phyloP scores from a whole-genome alignment of 2,888 invertebrate species.

The Acanthosepion pharaonis region DNA sequence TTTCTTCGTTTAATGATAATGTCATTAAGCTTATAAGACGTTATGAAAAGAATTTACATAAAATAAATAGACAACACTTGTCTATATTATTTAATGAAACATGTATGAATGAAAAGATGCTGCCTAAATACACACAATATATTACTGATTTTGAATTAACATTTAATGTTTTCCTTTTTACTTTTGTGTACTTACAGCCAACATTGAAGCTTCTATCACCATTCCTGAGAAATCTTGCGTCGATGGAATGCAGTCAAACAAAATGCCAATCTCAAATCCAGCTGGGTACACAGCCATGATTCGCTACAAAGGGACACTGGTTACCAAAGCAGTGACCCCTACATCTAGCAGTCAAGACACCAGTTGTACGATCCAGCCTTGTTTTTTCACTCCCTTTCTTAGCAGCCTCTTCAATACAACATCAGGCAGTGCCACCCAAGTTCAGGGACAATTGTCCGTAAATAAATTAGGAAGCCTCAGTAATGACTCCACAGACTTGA shows the following conservation, averaged over 20 bases:
- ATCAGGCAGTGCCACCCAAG: slow-evolving; percentile 68
- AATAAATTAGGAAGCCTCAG: slow-evolving; percentile 49
- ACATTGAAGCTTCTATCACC: slow-evolving; percentile 70
- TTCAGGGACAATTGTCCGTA: slow-evolving; percentile 54
- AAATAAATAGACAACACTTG: no score
- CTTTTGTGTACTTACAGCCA: slow-evolving; percentile 65
- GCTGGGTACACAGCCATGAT: slow-evolving; percentile 70
- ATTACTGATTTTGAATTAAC: not conserved
- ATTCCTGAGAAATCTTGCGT: slow-evolving; percentile 64
- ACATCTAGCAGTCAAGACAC: slow-evolving; percentile 60
- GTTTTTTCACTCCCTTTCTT: slow-evolving; percentile 45
- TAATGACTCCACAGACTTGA: slow-evolving; percentile 47
- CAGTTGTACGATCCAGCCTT: slow-evolving; percentile 35
- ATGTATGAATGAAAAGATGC: no score
- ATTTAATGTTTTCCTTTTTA: slow-evolving; percentile 15
- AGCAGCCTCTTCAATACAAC: slow-evolving; percentile 57
- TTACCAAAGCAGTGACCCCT: slow-evolving; percentile 78
- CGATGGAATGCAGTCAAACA: slow-evolving; percentile 57
- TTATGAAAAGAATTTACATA: no score
- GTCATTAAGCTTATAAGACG: no score
- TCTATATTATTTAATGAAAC: no score
- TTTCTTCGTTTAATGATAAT: no score
- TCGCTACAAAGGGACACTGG: slow-evolving; percentile 83
- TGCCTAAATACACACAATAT: no score
- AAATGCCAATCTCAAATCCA: slow-evolving; percentile 53